These are phyloP conservation scores for Caloenas nicobarica DNA, from an alignment of 2,113 vertebrate species.

Conservation along the genomic window DNA sequence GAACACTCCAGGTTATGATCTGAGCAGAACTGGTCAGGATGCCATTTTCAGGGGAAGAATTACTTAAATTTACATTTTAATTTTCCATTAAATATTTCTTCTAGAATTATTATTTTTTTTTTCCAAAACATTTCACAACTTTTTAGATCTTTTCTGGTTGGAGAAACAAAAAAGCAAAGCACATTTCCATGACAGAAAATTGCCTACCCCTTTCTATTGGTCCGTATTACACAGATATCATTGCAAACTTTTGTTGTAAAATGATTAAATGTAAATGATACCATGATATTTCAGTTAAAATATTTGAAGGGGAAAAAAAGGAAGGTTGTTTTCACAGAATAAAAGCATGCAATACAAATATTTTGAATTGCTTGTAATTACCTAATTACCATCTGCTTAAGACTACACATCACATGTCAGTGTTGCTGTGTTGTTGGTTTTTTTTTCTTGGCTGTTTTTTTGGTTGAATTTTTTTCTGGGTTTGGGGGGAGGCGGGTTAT, in stretches of 20 bases:
- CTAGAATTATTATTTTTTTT: not conserved
- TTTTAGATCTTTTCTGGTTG: not conserved
- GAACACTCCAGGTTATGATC: not conserved
- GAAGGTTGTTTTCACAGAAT: not conserved
- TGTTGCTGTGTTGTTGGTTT: not conserved
- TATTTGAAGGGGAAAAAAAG: not conserved
- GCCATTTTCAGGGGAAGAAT: not conserved
- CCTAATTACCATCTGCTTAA: not conserved
- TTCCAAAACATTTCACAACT: not conserved
- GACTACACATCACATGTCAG: not conserved
- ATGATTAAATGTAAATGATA: not conserved
- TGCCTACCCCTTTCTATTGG: not conserved
- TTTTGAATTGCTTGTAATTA: not conserved
- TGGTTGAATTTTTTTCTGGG: not conserved
- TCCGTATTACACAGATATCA: accelerated
- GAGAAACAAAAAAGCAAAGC: not conserved
- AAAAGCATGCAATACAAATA: not conserved
- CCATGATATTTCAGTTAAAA: not conserved
- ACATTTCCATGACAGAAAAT: not conserved
- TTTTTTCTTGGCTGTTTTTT: not conserved
- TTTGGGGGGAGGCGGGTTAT: too few relatives aligned
- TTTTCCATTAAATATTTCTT: not conserved
- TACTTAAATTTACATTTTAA: not conserved
- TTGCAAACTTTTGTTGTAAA: not conserved
- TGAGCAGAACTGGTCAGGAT: not conserved